Conservation (phyloP, 1,140 invertebrate genomes). For the Papilio glaucus region DNA sequence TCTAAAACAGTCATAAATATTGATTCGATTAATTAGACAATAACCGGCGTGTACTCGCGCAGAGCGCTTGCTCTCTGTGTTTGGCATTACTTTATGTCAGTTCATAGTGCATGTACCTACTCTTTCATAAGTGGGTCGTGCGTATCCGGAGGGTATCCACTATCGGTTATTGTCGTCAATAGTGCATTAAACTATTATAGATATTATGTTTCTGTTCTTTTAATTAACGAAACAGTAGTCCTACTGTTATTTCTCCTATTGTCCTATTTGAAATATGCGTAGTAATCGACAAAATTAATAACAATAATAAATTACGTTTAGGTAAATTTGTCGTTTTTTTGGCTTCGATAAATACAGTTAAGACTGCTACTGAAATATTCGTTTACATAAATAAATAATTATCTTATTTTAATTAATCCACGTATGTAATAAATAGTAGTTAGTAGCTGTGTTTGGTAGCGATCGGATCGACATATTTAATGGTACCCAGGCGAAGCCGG, state of each 20-base stretch:
- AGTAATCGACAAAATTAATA: not conserved
- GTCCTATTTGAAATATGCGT: not conserved
- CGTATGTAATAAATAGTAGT: too few relatives aligned
- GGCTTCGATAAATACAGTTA: not conserved
- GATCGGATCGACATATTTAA: too few relatives aligned
- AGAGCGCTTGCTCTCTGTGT: constrained; percentile 47
- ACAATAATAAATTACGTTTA: not conserved
- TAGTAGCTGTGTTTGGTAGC: too few relatives aligned
- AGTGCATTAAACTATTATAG: constrained; percentile 63
- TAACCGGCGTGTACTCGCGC: too few relatives aligned
- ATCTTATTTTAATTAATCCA: too few relatives aligned
- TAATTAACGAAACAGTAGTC: constrained; percentile 1
- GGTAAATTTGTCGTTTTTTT: not conserved
- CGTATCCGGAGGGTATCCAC: constrained; percentile 70
- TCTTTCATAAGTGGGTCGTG: constrained; percentile 64
- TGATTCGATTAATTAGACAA: too few relatives aligned
- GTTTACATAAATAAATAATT: not conserved
- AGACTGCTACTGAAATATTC: not conserved
- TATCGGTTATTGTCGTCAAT: constrained; percentile 61
- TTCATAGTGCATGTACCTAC: constrained; percentile 32
- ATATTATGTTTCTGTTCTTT: constrained; percentile 45
- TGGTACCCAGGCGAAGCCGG: too few relatives aligned
- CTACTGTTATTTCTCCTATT: not conserved
- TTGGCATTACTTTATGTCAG: constrained; percentile 40
- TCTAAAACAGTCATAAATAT: too few relatives aligned